Conservation (phyloP, 2,113 vertebrate genomes). For the Myotis yumanensis region DNA sequence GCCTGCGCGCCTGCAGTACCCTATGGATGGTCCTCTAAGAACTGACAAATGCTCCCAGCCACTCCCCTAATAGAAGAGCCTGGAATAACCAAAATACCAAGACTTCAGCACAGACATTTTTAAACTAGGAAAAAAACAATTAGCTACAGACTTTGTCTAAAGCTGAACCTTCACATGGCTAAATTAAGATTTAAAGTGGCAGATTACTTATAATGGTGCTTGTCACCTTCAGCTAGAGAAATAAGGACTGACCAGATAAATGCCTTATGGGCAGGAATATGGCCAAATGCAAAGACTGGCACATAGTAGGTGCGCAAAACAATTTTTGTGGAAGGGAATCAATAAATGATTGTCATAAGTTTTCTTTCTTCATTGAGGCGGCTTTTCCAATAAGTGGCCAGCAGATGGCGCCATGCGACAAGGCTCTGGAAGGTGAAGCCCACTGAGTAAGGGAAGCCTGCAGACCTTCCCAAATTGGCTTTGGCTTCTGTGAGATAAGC, state of each 20-base stretch:
- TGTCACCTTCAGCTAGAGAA: not conserved
- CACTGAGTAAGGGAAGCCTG: accelerated
- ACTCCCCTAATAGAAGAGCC: not conserved
- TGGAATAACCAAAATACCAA: not conserved
- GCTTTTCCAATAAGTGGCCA: not conserved
- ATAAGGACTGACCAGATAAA: not conserved
- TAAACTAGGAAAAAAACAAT: not conserved
- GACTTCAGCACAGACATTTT: not conserved
- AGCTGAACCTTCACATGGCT: no score
- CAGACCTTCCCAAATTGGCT: not conserved
- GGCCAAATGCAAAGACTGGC: not conserved
- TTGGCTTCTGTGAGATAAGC: not conserved
- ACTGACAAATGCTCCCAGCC: not conserved
- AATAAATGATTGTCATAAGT: not conserved
- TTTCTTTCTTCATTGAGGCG: not conserved
- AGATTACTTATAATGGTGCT: not conserved
- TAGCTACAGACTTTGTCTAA: not conserved
- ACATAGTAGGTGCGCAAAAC: not conserved
- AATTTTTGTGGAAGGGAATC: not conserved
- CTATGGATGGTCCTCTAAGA: accelerated
- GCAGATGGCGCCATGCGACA: not conserved
- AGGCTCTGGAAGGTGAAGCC: not conserved
- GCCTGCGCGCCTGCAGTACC: not conserved
- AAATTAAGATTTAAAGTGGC: not conserved
- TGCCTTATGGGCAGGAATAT: not conserved